Percentiles rank a stretch among this genome's conserved stretches.
Evolutionary conservation across 2,113 vertebrate genomes (phyloP).

Genomic region (Heterotis niloticus): DNA sequence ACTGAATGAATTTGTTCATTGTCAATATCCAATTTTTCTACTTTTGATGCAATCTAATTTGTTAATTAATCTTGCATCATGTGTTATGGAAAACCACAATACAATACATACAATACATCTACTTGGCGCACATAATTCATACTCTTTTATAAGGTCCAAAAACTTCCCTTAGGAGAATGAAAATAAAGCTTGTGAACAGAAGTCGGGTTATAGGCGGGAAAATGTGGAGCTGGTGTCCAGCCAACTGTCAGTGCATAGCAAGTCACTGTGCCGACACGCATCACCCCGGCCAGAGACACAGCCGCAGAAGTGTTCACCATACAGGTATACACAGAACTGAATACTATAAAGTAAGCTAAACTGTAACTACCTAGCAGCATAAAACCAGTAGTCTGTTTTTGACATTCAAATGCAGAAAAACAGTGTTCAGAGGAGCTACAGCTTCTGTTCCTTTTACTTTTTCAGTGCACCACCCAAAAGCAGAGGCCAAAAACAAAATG

Average conservation of each 20-base stretch:
- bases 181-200: not conserved
- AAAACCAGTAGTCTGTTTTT: no score
- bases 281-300: not conserved
- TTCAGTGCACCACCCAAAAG: slow-evolving; percentile 26
- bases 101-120: not conserved
- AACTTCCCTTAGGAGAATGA: not conserved
- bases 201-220: not conserved
- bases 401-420: no score
- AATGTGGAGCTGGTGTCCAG: not conserved
- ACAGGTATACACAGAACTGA: not conserved
- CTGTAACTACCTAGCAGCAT: no score
- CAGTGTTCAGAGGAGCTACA: no score
- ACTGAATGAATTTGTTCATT: no score
- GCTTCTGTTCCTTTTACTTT: not conserved
- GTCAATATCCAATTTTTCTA: no score
- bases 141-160: not conserved
- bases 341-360: no score
- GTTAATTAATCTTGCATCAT: not conserved
- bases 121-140: not conserved
- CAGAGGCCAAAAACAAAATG: slow-evolving; percentile 19
- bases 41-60: not conserved
- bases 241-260: slow-evolving; percentile 18
- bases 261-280: not conserved
- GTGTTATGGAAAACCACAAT: not conserved
- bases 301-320: not conserved